A percentile compares a stretch with the other conserved stretches of the same genome.
These are phyloP conservation scores for Bombus haemorrhoidalis DNA, from an alignment of 1,140 invertebrate species.

Conservation along the genomic window DNA sequence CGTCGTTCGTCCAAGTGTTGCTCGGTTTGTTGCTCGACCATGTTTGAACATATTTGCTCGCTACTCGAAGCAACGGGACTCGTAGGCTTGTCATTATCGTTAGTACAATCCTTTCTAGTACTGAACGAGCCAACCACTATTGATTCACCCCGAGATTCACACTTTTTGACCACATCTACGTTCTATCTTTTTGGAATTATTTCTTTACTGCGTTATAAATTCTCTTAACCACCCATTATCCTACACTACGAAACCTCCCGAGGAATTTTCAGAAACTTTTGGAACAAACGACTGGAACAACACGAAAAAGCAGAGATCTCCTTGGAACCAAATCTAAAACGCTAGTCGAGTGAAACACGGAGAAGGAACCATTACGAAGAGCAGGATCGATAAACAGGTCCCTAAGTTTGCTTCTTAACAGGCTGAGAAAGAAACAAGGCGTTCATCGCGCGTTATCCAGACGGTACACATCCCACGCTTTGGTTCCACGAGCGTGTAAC, in stretches of 20 bases:
- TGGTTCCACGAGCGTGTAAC: slow-evolving; percentile 15
- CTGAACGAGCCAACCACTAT: not conserved
- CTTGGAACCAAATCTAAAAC: not conserved
- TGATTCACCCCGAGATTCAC: no score
- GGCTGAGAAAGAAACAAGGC: not conserved
- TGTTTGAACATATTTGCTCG: slow-evolving; percentile 74
- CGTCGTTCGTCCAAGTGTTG: slow-evolving; percentile 54
- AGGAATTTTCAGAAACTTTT: not conserved
- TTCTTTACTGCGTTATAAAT: not conserved
- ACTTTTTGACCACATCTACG: no score
- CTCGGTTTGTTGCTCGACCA: slow-evolving; percentile 47
- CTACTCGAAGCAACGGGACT: slow-evolving; percentile 57
- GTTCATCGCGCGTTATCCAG: slow-evolving; percentile 55
- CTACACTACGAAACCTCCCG: not conserved
- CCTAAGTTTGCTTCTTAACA: slow-evolving; percentile 44
- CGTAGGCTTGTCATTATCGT: slow-evolving; percentile 44
- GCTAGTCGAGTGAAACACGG: not conserved
- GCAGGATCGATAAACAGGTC: slow-evolving; percentile 48
- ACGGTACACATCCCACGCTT: slow-evolving; percentile 45
- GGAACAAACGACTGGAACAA: not conserved
- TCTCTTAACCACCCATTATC: not conserved
- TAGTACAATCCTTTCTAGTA: slow-evolving; percentile 21
- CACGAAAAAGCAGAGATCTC: slow-evolving; percentile 15
- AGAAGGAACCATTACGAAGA: not conserved
- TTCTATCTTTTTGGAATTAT: no score